Base-by-base conservation (phyloP, 2,888 invertebrate species). In the Pristionchus exspectatus region DNA sequence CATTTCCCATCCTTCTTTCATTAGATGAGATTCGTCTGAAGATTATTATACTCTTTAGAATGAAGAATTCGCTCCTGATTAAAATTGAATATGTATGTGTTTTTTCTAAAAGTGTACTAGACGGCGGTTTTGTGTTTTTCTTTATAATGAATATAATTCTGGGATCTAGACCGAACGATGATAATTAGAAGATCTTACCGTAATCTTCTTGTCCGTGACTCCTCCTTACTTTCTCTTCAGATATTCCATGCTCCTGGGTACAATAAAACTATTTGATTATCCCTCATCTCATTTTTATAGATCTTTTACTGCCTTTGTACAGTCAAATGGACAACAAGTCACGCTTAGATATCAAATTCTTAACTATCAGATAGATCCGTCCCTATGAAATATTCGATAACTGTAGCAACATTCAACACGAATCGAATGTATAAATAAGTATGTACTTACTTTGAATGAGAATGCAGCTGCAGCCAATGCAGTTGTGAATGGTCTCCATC, bases 1-100 rank as follows among this genome's bases (percentile, higher is more conserved):
- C 27, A 92, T 85, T 74, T 93, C 93, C 93, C 93, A 93, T 27
- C 92, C 93, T 38, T 89, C 63, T 74, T 33, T 77, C 33, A 56
- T 33, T 27, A 86, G 81, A 59, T 81, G 77, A 81, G 77, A 81
- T 27, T 88, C 56, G 18, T 88, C 88, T 88, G 24, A 44, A 88
- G 24, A 56, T 56, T 24, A 56, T 21, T 9, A 30, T 84, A 54
- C 84, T 16, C 30, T 72, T 30, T 16, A 33, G 72, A 72, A 72
- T 72, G 30, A 33, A 27, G 14, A 33, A 72, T 3, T 16, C 33
- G 72, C n/a, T n/a, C 16, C 18, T 30, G 33, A 72, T 72, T 72
- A 72, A 72, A 50, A 81, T 81, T 81, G 81, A 81, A 50, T 81
- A 81, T 50, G 14, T 50, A 54, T 81, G 33, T 50, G 14, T 50